Conservation (phyloP, 2,113 vertebrate species). For the Ciconia stormi region DNA sequence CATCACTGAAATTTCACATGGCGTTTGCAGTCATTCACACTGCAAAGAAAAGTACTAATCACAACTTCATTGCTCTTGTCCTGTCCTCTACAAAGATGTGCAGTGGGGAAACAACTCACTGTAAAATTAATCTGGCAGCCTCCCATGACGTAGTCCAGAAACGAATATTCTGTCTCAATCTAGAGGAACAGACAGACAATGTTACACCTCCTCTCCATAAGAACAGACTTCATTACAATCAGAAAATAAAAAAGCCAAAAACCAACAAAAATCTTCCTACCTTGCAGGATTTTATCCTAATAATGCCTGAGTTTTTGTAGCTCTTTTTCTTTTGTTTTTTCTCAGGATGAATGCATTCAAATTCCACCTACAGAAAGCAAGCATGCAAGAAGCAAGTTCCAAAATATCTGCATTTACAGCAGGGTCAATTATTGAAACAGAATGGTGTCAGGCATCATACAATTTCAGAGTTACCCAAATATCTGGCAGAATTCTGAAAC, state of each 20-base stretch:
- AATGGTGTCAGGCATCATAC: neutral
- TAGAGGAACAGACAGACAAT: conserved; percentile 34
- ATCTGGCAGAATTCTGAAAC: neutral
- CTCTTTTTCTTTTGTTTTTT: conserved; percentile 93
- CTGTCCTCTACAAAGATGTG: neutral
- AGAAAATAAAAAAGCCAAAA: neutral
- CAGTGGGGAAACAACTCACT: conserved; percentile 67
- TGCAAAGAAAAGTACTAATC: neutral
- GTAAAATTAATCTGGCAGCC: conserved; percentile 88
- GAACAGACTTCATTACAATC: neutral
- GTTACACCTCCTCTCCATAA: neutral
- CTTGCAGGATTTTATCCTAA: conserved; percentile 86
- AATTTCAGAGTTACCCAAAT: neutral
- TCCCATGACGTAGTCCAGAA: conserved; percentile 87
- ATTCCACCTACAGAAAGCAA: conserved; percentile 77
- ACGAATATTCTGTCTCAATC: conserved; percentile 81
- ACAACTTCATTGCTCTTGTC: neutral
- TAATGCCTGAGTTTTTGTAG: conserved; percentile 90
- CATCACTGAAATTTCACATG: neutral
- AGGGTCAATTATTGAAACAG: neutral
- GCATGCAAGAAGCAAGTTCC: neutral
- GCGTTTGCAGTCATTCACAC: neutral
- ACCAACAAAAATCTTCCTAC: conserved; percentile 50
- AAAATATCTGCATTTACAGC: neutral
- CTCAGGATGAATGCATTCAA: conserved; percentile 89